Percentiles rank a stretch among this genome's conserved stretches.
Conservation (phyloP, 2,797 vertebrate species). For the Pseudochirops cupreus region DNA sequence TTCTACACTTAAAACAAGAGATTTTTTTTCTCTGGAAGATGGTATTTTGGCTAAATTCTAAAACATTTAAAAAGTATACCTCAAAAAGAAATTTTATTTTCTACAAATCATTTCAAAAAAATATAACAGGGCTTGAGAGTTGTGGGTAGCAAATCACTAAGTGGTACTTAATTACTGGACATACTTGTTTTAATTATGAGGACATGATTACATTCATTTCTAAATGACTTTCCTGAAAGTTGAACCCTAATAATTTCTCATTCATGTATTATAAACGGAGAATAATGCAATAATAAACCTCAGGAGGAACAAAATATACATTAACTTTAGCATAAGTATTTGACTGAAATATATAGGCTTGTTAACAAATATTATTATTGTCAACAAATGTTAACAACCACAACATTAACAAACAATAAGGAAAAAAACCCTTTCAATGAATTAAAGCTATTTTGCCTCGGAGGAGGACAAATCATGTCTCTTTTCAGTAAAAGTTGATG, state of each 20-base stretch:
- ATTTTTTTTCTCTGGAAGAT: neutral
- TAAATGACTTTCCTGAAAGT: slow-evolving; percentile 54
- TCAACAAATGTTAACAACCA: no score
- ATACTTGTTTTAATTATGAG: neutral
- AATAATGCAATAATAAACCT: slow-evolving; percentile 30
- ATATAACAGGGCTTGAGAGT: neutral
- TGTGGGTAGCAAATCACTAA: neutral
- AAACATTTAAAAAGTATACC: neutral
- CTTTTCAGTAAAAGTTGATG: slow-evolving; percentile 29
- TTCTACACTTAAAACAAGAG: neutral
- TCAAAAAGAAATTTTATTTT: slow-evolving; percentile 4
- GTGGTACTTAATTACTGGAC: neutral
- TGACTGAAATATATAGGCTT: slow-evolving; percentile 30
- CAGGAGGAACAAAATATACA: slow-evolving; percentile 29
- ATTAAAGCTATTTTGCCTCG: slow-evolving; percentile 44
- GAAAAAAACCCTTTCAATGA: slow-evolving; percentile 42
- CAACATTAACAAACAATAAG: no score
- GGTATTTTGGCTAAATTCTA: neutral
- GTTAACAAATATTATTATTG: neutral
- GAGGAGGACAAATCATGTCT: slow-evolving; percentile 36
- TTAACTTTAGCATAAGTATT: slow-evolving; percentile 67
- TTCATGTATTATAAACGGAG: slow-evolving; percentile 44
- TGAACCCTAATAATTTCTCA: slow-evolving; percentile 45
- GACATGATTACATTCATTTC: slow-evolving; percentile 1
- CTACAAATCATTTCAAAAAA: slow-evolving; percentile 35